Evolutionary conservation across 2,888 invertebrate genomes (phyloP).

Genomic region (Siphlonurus alternatus): DNA sequence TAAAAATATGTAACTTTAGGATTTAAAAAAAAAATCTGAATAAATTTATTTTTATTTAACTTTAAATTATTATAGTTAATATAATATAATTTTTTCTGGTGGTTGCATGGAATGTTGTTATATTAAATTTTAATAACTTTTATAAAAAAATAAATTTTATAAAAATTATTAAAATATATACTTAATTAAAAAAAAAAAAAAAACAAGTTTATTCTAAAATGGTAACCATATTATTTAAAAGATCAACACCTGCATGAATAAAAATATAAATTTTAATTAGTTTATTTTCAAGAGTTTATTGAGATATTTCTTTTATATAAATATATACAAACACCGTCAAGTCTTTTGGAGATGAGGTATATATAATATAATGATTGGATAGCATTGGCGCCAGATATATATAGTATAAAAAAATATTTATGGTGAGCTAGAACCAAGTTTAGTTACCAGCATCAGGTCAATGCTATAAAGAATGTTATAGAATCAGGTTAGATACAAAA

Average conservation of each 20-base stretch:
- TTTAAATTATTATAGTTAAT: no score
- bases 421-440: background rate
- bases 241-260: background rate
- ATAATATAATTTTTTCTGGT: no score
- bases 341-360: background rate
- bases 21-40: no score
- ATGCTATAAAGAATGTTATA: background rate
- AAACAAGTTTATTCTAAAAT: background rate
- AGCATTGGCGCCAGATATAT: background rate
- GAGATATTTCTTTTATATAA: no score
- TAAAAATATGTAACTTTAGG: no score
- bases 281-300: background rate
- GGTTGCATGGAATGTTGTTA: no score
- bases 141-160: no score
- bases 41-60: no score
- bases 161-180: no score
- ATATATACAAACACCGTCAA: background rate
- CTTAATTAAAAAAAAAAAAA: background rate
- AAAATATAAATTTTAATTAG: background rate
- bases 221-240: background rate
- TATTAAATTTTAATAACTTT: no score
- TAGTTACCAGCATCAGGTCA: background rate
- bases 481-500: no score
- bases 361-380: background rate
- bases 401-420: background rate